phyloP scores from a whole-genome alignment of 2,797 vertebrate species.

The Pipistrellus pygmaeus region DNA sequence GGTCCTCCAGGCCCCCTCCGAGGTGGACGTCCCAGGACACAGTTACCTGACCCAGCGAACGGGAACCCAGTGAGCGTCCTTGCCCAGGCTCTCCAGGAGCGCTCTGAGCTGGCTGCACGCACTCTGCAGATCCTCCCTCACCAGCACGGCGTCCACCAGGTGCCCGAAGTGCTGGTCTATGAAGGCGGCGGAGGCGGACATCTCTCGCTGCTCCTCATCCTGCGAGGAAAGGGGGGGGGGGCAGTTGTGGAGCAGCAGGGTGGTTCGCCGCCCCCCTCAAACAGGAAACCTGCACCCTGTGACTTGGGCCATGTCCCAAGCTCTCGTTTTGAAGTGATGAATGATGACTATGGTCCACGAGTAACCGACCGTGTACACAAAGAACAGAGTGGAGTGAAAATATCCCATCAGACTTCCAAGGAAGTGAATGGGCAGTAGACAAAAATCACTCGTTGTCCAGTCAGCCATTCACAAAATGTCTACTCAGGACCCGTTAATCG shows the following conservation, averaged over 20 bases:
- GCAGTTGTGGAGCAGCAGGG: not conserved
- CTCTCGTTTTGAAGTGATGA: not conserved
- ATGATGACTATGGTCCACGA: not conserved
- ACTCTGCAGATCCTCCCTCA: conserved; percentile 92
- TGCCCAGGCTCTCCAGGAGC: conserved; percentile 91
- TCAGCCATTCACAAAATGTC: not conserved
- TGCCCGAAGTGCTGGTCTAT: conserved; percentile 94
- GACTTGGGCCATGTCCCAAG: not conserved
- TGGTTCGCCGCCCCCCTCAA: not conserved
- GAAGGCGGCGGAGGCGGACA: conserved; percentile 92
- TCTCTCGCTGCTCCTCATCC: conserved; percentile 94
- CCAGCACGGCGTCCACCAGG: conserved; percentile 92
- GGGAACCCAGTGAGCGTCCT: conserved; percentile 94
- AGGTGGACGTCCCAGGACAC: not conserved
- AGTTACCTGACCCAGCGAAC: conserved; percentile 93
- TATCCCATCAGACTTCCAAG: not conserved
- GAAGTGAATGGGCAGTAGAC: not conserved
- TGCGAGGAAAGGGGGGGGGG: conserved; percentile 80
- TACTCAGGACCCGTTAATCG: not conserved
- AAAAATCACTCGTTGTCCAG: not conserved
- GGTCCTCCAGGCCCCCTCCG: not conserved
- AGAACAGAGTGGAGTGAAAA: not conserved
- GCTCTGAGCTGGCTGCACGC: conserved; percentile 91
- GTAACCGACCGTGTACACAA: not conserved
- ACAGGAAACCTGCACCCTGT: not conserved